Evolutionary conservation across 2,888 invertebrate genomes (phyloP), one percentile per base, ranked within the genome.

Genomic region (Patella depressa): DNA sequence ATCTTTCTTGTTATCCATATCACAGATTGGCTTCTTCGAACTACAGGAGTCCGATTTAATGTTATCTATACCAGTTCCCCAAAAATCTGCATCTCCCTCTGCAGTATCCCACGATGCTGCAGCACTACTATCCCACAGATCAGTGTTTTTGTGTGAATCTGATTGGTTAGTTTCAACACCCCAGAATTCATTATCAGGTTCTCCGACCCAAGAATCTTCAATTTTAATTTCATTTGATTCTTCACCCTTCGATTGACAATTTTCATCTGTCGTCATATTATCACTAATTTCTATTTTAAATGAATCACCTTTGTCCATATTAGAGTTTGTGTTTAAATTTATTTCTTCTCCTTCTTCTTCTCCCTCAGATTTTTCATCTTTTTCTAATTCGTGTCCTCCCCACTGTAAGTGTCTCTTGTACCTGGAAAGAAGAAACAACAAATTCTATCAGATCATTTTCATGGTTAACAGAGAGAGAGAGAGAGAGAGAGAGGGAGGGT

Each of bases 341-440:
- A 24, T 24, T 71, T 78, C 73, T n/a, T 70, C 55, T 14, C 69
- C 74, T 29, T 69, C 53, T n/a, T 73, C 24, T 3, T 70, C 7
- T 55, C 76, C 77, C 24, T 78, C 69, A n/a, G 78, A 69, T 14
- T 71, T 77, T 53, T 74, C 78, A 71, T 74, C 70, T 34, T 82
- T 78, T 15, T 75, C 71, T n/a, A 19, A n/a, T 14, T 53, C 19
- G 29, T 54, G 74, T 53, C 72, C 59, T 19, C 71, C 73, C 82
- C 83, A 82, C 53, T 82, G 79, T 11, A 82, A 59, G 69, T 80
- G 81, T 11, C 79, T 73, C 17, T 82, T 69, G 74, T 82, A 83
- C 45, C 45, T 45, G 45, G 1, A 0, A 45, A 45, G 9, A 45
- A 9, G 45, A 45, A 9, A 45, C 7, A 45, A 45, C 45, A 45